Evolutionary conservation across 92 coral and sea anemone species (phyloP).

Genomic region (Epizoanthus scotinus): DNA sequence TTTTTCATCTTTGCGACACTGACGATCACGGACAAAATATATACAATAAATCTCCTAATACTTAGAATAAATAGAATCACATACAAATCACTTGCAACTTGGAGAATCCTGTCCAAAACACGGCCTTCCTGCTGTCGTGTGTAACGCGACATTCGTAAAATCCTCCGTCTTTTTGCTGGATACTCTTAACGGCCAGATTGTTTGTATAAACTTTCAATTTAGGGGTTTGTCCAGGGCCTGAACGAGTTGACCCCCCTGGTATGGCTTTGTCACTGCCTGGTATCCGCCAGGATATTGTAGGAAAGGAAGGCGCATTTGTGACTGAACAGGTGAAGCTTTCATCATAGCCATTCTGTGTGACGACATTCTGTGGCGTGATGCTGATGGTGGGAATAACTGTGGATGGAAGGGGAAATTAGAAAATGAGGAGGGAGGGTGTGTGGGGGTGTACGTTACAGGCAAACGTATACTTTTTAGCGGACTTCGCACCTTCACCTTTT

Average conservation of each 20-base stretch:
- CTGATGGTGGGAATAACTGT: conserved; percentile 1
- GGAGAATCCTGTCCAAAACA: conserved; percentile 38
- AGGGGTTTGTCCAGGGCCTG: background rate
- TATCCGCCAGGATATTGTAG: conserved; percentile 26
- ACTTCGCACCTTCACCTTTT: no score
- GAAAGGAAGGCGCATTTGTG: background rate
- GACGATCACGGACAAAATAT: no score
- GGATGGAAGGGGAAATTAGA: background rate
- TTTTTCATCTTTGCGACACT: no score
- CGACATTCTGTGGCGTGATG: conserved; percentile 4
- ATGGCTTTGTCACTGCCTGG: conserved; percentile 10
- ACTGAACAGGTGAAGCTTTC: conserved; percentile 25
- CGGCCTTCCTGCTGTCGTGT: background rate
- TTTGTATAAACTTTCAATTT: conserved; percentile 1
- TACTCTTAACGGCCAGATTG: conserved; percentile 9
- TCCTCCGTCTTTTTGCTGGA: background rate
- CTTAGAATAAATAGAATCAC: background rate
- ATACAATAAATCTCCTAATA: background rate
- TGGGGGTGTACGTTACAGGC: no score
- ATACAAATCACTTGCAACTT: conserved; percentile 31
- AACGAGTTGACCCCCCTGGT: conserved; percentile 11
- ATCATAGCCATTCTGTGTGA: conserved; percentile 32
- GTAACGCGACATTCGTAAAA: conserved; percentile 21
- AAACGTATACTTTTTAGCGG: no score
- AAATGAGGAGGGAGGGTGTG: background rate